A percentile compares a stretch with the other conserved stretches of the same genome.
phyloP scores from a whole-genome alignment of 2,888 invertebrate genomes.

The Caenorhabditis imperialis region DNA sequence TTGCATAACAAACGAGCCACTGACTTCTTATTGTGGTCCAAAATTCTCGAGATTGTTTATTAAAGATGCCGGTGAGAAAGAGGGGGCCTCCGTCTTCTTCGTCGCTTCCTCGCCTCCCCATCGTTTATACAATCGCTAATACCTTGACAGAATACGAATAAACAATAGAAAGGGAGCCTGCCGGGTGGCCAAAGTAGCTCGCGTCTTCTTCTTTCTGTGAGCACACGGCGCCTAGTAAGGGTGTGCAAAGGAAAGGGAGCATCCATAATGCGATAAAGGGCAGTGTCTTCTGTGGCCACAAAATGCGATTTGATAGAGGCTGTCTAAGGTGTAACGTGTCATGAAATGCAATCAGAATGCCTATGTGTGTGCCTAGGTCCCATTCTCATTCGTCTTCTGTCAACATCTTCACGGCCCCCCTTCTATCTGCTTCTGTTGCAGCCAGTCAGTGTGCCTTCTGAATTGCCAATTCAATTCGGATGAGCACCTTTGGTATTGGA shows the following conservation, averaged over 20 bases:
- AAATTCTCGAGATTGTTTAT: constrained; percentile 50
- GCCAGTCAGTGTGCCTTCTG: constrained; percentile 15
- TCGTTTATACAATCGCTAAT: constrained; percentile 54
- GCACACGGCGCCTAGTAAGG: constrained; percentile 13
- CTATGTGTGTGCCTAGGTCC: constrained; percentile 17
- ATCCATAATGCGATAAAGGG: constrained; percentile 56
- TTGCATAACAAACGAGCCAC: constrained; percentile 14
- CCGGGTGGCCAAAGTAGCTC: constrained; percentile 44
- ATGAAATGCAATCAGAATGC: constrained; percentile 53
- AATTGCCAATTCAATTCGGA: constrained; percentile 41
- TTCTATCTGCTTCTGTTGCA: too few relatives aligned
- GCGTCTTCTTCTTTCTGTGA: neutral
- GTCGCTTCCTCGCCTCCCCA: constrained; percentile 17
- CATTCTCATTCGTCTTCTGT: constrained; percentile 22
- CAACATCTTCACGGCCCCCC: constrained; percentile 12
- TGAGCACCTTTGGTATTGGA: constrained; percentile 21
- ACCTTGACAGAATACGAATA: constrained; percentile 55
- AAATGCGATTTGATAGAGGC: constrained; percentile 52
- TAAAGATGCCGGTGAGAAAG: constrained; percentile 43
- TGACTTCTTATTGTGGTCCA: constrained; percentile 14
- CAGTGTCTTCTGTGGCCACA: constrained; percentile 35
- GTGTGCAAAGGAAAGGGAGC: constrained; percentile 42
- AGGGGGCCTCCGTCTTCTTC: constrained; percentile 10
- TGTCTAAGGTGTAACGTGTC: constrained; percentile 48
- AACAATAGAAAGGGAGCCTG: constrained; percentile 34